Base-by-base conservation (phyloP, 2,888 invertebrate species). In the Epinotia brunnichana region DNA sequence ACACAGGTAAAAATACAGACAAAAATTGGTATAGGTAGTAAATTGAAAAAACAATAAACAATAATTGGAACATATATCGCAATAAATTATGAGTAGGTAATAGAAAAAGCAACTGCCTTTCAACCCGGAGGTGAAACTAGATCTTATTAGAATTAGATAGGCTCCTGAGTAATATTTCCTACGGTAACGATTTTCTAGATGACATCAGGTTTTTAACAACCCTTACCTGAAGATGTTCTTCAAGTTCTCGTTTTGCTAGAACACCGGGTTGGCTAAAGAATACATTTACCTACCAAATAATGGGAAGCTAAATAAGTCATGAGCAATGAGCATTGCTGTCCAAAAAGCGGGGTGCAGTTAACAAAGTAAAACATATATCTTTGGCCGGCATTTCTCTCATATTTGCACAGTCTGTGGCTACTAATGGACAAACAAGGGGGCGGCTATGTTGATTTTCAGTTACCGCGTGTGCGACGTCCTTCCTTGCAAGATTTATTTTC, bases 361-460 rank as follows among this genome's bases (percentile, higher is more conserved):
- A 82, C 81, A 84, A 85, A 73, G 51, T 69, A 57, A 82, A 82
- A 82, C 83, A 80, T 80, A 79, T 81, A 80, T 81, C 81, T 79
- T 78, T 79, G 78, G 81, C 77, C 74, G 76, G 62, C 64, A 72
- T 74, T 75, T 74, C 73, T 69, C 76, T 82, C 84, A 80, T 86
- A 88, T 92, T 91, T 91, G 88, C 83, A 81, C 85, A 85, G 89
- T 87, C 86, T 85, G 88, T 84, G 86, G 89, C 83, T 85, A 86
- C 91, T 92, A 92, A 92, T 92, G 92, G 92, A 90, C 92, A 92
- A 92, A 92, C 91, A 92, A 87, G 87, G 91, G 90, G 87, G 15
- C 76, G 77, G 83, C 88, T 83, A 85, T 91, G 91, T 91, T 91
- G 91, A 88, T 91, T 90, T 91, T 90, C 85, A 90, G 91, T 91